Evolutionary conservation across 2,797 vertebrate species (phyloP).

Genomic region (Channa striata): DNA sequence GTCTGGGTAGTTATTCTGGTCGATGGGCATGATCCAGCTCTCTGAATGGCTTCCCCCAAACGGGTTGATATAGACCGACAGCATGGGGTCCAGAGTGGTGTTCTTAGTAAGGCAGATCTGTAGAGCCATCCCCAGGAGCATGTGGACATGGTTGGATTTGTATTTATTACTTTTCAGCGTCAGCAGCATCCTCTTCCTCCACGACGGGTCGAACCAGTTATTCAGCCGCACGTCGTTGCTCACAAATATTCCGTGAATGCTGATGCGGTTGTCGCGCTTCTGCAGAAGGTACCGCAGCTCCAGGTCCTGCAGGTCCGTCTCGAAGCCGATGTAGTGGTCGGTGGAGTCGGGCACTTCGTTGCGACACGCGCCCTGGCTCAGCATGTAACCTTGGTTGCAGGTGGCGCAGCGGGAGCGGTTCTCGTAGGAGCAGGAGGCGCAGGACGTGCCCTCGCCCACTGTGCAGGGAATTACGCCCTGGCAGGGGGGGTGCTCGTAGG

Average conservation of each 20-base stretch:
- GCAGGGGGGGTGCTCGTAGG: conserved; percentile 92
- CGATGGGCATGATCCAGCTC: conserved; percentile 98
- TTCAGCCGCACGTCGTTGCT: conserved; percentile 98
- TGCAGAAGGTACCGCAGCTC: conserved; percentile 94
- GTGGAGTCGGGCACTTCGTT: conserved; percentile 95
- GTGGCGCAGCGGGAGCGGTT: conserved; percentile 94
- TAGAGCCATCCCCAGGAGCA: conserved; percentile 96
- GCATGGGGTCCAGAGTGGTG: conserved; percentile 94
- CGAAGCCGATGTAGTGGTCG: conserved; percentile 96
- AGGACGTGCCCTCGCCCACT: conserved; percentile 90
- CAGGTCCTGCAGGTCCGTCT: conserved; percentile 94
- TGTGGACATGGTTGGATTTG: conserved; percentile 96
- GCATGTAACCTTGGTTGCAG: conserved; percentile 93
- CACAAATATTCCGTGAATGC: conserved; percentile 96
- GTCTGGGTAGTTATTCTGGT: conserved; percentile 94
- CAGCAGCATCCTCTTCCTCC: conserved; percentile 96
- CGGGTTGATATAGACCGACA: conserved; percentile 96
- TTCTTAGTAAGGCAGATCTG: conserved; percentile 98
- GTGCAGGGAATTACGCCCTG: conserved; percentile 89
- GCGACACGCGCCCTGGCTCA: conserved; percentile 94
- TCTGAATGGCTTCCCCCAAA: conserved; percentile 99
- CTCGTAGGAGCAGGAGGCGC: conserved; percentile 91
- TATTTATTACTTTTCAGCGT: conserved; percentile 98
- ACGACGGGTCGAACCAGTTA: conserved; percentile 98
- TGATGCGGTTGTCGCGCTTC: conserved; percentile 90